Evolutionary conservation across 2,888 invertebrate genomes (phyloP).

Genomic region (Andrena chrysosceles): DNA sequence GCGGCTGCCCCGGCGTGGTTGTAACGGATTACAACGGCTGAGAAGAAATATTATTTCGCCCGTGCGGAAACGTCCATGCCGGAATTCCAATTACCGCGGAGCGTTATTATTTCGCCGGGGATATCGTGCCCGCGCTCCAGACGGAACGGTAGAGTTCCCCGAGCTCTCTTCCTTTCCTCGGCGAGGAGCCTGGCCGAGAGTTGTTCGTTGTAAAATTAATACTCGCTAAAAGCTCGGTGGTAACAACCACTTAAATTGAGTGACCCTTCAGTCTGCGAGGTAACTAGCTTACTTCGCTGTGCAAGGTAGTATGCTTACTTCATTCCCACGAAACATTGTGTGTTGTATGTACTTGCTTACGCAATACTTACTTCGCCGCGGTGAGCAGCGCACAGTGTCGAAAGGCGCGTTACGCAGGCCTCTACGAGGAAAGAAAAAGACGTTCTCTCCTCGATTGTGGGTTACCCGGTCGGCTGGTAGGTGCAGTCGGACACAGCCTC

Average conservation of each 20-base stretch:
- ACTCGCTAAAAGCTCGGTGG: neutral
- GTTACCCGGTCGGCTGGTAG: slow-evolving; percentile 19
- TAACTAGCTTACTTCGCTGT: neutral
- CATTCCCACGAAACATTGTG: neutral
- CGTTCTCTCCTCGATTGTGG: slow-evolving; percentile 33
- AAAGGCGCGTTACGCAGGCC: neutral
- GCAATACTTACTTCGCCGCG: no score
- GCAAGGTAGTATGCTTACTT: neutral
- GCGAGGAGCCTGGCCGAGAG: neutral
- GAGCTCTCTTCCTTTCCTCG: neutral
- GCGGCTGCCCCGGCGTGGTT: neutral
- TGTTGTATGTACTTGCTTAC: no score
- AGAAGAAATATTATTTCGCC: slow-evolving; percentile 50
- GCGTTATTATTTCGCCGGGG: slow-evolving; percentile 32
- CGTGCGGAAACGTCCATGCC: slow-evolving; percentile 39
- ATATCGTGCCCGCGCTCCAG: slow-evolving; percentile 7
- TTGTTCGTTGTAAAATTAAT: slow-evolving; percentile 11
- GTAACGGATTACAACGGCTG: slow-evolving; percentile 43
- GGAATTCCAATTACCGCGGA: slow-evolving; percentile 57
- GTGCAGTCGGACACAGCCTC: slow-evolving; percentile 9
- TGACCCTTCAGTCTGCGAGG: neutral
- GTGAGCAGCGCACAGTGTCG: neutral
- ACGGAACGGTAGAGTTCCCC: neutral
- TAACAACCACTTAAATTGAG: neutral
- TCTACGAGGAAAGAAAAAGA: neutral